Conservation (phyloP, 2,888 invertebrate species). For the Trilocha varians region DNA sequence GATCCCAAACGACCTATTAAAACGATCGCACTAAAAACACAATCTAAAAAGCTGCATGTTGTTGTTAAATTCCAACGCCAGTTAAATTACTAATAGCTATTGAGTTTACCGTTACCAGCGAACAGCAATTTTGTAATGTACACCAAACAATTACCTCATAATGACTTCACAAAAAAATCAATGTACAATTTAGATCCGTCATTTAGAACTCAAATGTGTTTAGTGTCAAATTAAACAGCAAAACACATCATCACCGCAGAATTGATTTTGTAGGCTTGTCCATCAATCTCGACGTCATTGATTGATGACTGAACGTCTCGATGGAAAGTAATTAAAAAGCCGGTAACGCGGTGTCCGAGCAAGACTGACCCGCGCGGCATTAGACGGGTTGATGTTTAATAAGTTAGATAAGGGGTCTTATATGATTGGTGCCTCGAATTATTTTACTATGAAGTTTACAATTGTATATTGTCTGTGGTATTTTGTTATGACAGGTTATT, state of each 20-base stretch:
- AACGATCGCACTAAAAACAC: neutral
- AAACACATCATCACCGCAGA: constrained; percentile 57
- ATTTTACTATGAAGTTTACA: constrained; percentile 49
- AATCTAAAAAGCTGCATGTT: neutral
- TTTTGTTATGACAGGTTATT: constrained; percentile 51
- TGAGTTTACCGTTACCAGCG: neutral
- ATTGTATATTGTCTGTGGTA: constrained; percentile 34
- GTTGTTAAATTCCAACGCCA: neutral
- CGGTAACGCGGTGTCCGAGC: constrained; percentile 30
- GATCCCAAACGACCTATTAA: too few species aligned
- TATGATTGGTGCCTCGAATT: constrained; percentile 38
- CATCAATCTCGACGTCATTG: constrained; percentile 68
- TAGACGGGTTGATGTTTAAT: constrained; percentile 19
- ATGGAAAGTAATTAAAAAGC: constrained; percentile 66
- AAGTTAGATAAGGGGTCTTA: constrained; percentile 18
- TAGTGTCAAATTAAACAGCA: constrained; percentile 65
- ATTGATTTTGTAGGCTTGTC: constrained; percentile 57
- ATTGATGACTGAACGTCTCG: constrained; percentile 58
- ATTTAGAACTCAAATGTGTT: constrained; percentile 31
- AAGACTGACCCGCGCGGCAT: constrained; percentile 26
- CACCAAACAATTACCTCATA: neutral
- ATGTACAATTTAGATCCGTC: constrained; percentile 8
- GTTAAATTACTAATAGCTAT: neutral
- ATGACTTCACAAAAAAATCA: neutral
- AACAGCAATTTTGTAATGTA: neutral